These are phyloP conservation scores for Perizoma flavofasciatum DNA, from an alignment of 2,888 invertebrate species.

Conservation along the genomic window DNA sequence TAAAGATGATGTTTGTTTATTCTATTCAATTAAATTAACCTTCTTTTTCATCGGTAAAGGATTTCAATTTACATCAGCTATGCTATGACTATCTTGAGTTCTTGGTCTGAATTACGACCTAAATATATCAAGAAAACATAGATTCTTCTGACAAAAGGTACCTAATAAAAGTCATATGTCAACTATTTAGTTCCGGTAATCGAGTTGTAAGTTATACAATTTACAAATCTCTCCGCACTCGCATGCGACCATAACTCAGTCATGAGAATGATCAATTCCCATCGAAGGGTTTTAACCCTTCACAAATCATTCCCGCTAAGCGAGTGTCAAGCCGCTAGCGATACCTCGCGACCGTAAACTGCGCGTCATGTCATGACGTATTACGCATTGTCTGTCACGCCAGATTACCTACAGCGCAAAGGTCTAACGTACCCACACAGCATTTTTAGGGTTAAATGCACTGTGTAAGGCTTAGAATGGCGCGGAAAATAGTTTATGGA, in stretches of 20 bases:
- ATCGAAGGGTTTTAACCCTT: slow-evolving; percentile 57
- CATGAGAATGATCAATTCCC: slow-evolving; percentile 46
- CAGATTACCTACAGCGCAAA: slow-evolving; percentile 41
- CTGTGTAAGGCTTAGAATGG: slow-evolving; percentile 41
- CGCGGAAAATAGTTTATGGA: slow-evolving; percentile 3
- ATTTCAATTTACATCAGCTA: too few species aligned
- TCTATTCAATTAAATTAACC: too few species aligned
- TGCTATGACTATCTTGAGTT: too few species aligned
- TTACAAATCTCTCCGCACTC: slow-evolving; percentile 24
- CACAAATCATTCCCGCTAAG: slow-evolving; percentile 76
- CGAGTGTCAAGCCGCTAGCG: slow-evolving; percentile 73
- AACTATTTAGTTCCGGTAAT: not conserved
- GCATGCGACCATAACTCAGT: slow-evolving; percentile 35
- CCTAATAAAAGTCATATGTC: slow-evolving; percentile 12
- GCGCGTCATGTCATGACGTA: slow-evolving; percentile 68
- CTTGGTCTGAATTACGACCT: too few species aligned
- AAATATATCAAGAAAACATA: too few species aligned
- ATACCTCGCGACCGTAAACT: slow-evolving; percentile 74
- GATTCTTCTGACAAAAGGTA: too few species aligned
- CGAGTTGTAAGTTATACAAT: slow-evolving; percentile 9
- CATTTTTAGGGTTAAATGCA: slow-evolving; percentile 37
- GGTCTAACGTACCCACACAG: slow-evolving; percentile 36
- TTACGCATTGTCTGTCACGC: slow-evolving; percentile 68
- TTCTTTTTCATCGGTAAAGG: too few species aligned
- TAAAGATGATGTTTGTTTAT: too few species aligned